Percentiles rank a stretch among this genome's conserved stretches.
Conservation (phyloP, 2,888 invertebrate species). For the Mimachlamys varia region DNA sequence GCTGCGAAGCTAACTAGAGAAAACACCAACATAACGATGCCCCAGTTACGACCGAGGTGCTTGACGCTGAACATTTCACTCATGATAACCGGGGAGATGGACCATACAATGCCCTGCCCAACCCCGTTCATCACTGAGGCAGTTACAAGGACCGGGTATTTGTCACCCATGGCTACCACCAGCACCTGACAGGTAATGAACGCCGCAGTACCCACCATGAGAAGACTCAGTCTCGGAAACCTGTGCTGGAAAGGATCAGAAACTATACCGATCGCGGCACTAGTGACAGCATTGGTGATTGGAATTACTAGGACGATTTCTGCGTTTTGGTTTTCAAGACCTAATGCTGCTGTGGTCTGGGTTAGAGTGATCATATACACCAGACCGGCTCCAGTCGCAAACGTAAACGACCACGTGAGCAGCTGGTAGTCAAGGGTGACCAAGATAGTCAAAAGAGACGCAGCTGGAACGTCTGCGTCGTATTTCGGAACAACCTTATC, state of each 20-base stretch:
- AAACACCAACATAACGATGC: slow-evolving; percentile 56
- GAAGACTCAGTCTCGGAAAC: slow-evolving; percentile 55
- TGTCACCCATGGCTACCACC: slow-evolving; percentile 52
- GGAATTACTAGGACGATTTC: slow-evolving; percentile 58
- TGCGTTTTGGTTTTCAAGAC: slow-evolving; percentile 40
- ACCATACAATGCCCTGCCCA: slow-evolving; percentile 59
- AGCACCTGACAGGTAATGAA: slow-evolving; percentile 51
- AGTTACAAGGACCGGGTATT: slow-evolving; percentile 46
- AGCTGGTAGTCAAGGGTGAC: slow-evolving; percentile 55
- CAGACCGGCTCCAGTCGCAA: slow-evolving; percentile 59
- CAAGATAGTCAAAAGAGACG: slow-evolving; percentile 44
- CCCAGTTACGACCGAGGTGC: slow-evolving; percentile 65
- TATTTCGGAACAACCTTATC: neutral
- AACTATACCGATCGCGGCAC: slow-evolving; percentile 55
- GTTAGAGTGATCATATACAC: slow-evolving; percentile 60
- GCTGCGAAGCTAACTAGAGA: slow-evolving; percentile 55
- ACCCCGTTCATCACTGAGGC: slow-evolving; percentile 60
- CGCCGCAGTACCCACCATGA: slow-evolving; percentile 47
- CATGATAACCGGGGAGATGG: slow-evolving; percentile 58
- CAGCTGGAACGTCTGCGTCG: neutral
- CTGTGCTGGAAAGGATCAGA: slow-evolving; percentile 58
- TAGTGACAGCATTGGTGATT: slow-evolving; percentile 59
- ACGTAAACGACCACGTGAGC: slow-evolving; percentile 58
- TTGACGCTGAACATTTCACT: slow-evolving; percentile 59
- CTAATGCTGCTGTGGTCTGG: slow-evolving; percentile 49